Percentiles rank a stretch among this genome's conserved stretches.
Conservation (phyloP, 2,797 vertebrate genomes). For the Hyperoplus immaculatus region DNA sequence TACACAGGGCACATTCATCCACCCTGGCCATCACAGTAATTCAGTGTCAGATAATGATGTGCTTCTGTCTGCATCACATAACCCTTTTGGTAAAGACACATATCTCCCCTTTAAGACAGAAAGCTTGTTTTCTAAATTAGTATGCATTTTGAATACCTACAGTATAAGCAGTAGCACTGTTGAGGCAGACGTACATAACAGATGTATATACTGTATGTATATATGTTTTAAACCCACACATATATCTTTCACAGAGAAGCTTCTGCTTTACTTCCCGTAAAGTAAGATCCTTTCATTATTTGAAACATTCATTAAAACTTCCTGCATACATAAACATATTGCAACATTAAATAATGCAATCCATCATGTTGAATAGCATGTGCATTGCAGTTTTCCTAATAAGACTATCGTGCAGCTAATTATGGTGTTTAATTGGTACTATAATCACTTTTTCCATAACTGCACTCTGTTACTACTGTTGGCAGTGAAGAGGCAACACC, state of each 20-base stretch:
- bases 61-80: constrained; percentile 1
- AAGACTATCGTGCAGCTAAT: constrained; percentile 62
- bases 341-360: constrained; percentile 59
- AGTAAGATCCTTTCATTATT: constrained; percentile 24
- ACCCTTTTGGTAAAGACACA: not conserved
- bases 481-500: constrained; percentile 33
- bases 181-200: not conserved
- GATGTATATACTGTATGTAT: too few relatives aligned
- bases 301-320: constrained; percentile 36
- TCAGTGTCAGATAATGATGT: not conserved
- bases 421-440: constrained; percentile 65
- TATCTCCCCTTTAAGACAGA: not conserved
- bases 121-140: not conserved
- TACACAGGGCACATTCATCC: not conserved
- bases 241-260: constrained; percentile 20
- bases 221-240: not conserved
- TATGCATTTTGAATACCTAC: not conserved
- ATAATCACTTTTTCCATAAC: constrained; percentile 63
- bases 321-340: constrained; percentile 58
- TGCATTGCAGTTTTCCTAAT: constrained; percentile 56
- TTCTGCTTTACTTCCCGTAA: constrained; percentile 9
- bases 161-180: not conserved
- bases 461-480: constrained; percentile 43
- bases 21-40: constrained; percentile 3
- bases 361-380: constrained; percentile 50